phyloP scores from a whole-genome alignment of 2,888 invertebrate genomes.

The Pollenia angustigena region DNA sequence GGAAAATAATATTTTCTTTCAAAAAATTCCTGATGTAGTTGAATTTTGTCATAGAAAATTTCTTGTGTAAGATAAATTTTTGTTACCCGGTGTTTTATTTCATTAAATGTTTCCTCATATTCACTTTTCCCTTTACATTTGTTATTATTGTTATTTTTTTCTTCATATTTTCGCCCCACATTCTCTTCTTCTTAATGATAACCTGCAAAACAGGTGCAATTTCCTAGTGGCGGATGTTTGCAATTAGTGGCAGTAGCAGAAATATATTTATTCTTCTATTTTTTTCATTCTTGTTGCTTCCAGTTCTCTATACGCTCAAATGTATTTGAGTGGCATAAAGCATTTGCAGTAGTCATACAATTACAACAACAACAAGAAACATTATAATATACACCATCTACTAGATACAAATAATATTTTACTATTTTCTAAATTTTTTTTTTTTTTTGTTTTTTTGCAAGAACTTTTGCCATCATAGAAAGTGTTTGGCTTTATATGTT shows the following conservation, averaged over 20 bases:
- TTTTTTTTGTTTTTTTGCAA: background rate
- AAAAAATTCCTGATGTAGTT: too few species aligned
- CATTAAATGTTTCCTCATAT: background rate
- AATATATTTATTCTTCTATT: constrained; percentile 31
- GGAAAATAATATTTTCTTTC: too few species aligned
- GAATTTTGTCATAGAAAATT: too few species aligned
- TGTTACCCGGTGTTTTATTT: too few species aligned
- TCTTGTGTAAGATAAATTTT: too few species aligned
- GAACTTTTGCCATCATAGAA: constrained; percentile 51
- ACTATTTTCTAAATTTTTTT: background rate
- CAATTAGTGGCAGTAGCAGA: constrained; percentile 69
- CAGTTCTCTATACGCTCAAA: constrained; percentile 3
- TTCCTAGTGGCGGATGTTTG: constrained; percentile 73
- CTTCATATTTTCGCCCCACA: background rate
- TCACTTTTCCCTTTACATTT: constrained; percentile 33
- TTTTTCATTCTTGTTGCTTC: constrained; percentile 1
- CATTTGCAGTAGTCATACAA: constrained; percentile 24
- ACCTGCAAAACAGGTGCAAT: constrained; percentile 71
- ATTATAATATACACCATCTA: constrained; percentile 42
- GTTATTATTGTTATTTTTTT: constrained; percentile 51
- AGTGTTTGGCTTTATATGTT: constrained; percentile 70
- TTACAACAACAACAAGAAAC: constrained; percentile 13
- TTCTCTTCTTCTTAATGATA: constrained; percentile 44
- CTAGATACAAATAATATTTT: constrained; percentile 49
- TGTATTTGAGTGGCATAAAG: constrained; percentile 48